Percentiles rank a stretch among this genome's conserved stretches.
Evolutionary conservation across 1,140 invertebrate genomes (phyloP).

Genomic region (Lutraria rhynchaena): DNA sequence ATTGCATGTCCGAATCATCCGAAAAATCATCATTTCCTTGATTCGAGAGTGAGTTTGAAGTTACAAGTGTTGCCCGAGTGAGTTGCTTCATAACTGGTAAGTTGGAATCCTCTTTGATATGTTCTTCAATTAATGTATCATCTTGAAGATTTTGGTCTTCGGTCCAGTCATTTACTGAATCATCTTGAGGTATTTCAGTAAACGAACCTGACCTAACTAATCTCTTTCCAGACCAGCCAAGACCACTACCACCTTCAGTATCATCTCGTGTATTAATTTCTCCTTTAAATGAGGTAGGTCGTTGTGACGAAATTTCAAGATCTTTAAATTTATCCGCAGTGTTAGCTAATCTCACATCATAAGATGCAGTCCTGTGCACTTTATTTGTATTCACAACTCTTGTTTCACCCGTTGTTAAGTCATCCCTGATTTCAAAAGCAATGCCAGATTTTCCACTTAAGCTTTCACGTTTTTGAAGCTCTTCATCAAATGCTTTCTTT

Average conservation of each 20-base stretch:
- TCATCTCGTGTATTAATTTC: slow-evolving; percentile 39
- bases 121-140: slow-evolving; percentile 50
- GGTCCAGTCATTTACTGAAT: slow-evolving; percentile 71
- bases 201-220: slow-evolving; percentile 73
- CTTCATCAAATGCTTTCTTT: slow-evolving; percentile 47
- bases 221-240: slow-evolving; percentile 75
- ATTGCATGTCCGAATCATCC: slow-evolving; percentile 45
- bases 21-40: slow-evolving; percentile 25
- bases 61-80: slow-evolving; percentile 60
- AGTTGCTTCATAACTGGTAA: slow-evolving; percentile 53
- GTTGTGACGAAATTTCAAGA: slow-evolving; percentile 41
- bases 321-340: slow-evolving; percentile 17
- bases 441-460: slow-evolving; percentile 59
- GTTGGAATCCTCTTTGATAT: slow-evolving; percentile 57
- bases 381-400: slow-evolving; percentile 52
- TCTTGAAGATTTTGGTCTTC: slow-evolving; percentile 59
- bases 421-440: slow-evolving; percentile 74
- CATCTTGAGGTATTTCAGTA: slow-evolving; percentile 72
- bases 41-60: slow-evolving; percentile 44
- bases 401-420: slow-evolving; percentile 65
- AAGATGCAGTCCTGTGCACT: slow-evolving; percentile 53
- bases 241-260: slow-evolving; percentile 34
- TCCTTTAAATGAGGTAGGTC: slow-evolving; percentile 62
- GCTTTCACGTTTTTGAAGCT: slow-evolving; percentile 52
- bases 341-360: slow-evolving; percentile 47